Percentiles rank a stretch among this genome's conserved stretches.
phyloP scores from a whole-genome alignment of 2,797 vertebrate genomes.

The Buceros bicornis region DNA sequence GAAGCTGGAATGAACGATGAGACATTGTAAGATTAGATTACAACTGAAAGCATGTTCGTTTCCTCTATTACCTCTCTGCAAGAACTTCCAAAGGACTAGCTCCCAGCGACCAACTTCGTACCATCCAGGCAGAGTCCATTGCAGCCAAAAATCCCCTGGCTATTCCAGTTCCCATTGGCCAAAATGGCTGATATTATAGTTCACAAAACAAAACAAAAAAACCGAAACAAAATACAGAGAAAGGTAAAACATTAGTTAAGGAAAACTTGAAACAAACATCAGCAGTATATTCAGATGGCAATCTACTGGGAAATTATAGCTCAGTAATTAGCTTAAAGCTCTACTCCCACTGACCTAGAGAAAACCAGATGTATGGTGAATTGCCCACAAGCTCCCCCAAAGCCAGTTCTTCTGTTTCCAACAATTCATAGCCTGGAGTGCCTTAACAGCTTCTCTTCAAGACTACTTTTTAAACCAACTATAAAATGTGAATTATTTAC shows the following conservation, averaged over 20 bases:
- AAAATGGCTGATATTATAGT: constrained; percentile 86
- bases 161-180: constrained; percentile 99
- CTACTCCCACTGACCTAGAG: neutral
- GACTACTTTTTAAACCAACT: neutral
- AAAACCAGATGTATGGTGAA: neutral
- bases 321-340: constrained; percentile 22
- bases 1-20: neutral
- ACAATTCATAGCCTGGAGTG: neutral
- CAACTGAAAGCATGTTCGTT: neutral
- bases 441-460: neutral
- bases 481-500: constrained; percentile 16
- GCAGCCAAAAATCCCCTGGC: constrained; percentile 97
- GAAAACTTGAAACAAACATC: neutral
- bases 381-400: neutral
- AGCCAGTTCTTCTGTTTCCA: neutral
- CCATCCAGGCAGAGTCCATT: constrained; percentile 98
- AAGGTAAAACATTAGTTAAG: neutral
- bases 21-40: neutral
- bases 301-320: neutral
- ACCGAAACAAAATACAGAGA: neutral
- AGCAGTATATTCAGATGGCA: neutral
- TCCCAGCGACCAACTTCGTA: constrained; percentile 94
- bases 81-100: constrained; percentile 91
- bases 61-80: constrained; percentile 90
- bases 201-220: neutral